Base-by-base conservation (phyloP, 2,888 invertebrate genomes). In the Lucinisca nassula region DNA sequence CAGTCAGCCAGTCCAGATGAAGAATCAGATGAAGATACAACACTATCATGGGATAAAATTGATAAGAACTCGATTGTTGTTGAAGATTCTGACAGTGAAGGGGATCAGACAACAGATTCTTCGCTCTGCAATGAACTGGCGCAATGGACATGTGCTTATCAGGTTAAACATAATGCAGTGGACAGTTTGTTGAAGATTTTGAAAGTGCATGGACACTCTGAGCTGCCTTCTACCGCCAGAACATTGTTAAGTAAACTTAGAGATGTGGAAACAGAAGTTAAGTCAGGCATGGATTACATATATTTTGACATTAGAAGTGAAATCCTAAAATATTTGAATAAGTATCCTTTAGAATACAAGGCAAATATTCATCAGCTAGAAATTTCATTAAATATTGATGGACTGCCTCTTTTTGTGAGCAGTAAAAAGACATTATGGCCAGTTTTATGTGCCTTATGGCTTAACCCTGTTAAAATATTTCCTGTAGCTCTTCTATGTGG, bases 321-420 rank as follows among this genome's bases (percentile, higher is more conserved):
- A 40, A 8, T 80, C 24, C 45, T 67, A 17, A 27, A 70, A 45
- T 30, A 38, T 45, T 70, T 70, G 10, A 21, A 4, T 6, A 45
- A 80, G n/a, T 80, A 80, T 73, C 80, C 49, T 40, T 12, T 35
- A 32, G 72, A 72, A n/a, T 30, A 45, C 27, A 80, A 17, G 35
- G 49, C 30, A 51, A 21, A 72, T 27, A 45, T 51, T 49, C n/a
- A 80, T 32, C 32, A 30, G 21, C n/a, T 80, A 51, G 79, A 80
- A 40, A 72, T 80, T 51, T 70, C 73, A 55, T 32, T 35, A 14
- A 35, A 55, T 49, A 77, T 55, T 77, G 37, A 77, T 37, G 51
- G 55, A 55, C 24, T 77, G 51, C 77, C 51, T 24, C 51, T 51
- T 12, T 77, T 55, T 37, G 32, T 24, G 24, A 77, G 76, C 35